Evolutionary conservation across 2,113 vertebrate species (phyloP).

Genomic region (Micromys minutus): DNA sequence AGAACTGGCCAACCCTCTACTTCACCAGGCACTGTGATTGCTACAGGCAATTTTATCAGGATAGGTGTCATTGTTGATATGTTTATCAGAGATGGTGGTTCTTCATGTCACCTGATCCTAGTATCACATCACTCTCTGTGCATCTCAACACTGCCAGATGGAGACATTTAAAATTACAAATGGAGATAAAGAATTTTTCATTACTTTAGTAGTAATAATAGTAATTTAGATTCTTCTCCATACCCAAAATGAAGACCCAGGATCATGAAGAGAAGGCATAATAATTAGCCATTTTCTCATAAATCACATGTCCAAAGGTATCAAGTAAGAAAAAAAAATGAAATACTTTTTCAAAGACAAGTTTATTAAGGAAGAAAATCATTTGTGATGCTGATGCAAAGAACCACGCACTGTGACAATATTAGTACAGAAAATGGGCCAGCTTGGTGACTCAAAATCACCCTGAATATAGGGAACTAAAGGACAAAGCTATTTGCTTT

Average conservation of each 20-base stretch:
- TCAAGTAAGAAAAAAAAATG: constrained; percentile 25
- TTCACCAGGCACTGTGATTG: background rate
- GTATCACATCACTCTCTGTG: background rate
- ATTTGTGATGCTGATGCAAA: background rate
- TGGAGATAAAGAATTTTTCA: background rate
- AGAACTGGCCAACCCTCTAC: background rate
- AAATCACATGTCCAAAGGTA: constrained; percentile 58
- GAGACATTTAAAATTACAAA: background rate
- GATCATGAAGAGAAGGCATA: constrained; percentile 34
- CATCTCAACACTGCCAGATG: constrained; percentile 52
- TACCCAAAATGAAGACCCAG: constrained; percentile 47
- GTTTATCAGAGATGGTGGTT: background rate
- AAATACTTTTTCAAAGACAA: constrained; percentile 63
- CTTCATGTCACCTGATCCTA: background rate
- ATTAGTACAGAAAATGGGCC: background rate
- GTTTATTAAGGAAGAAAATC: constrained; percentile 4
- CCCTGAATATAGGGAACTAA: background rate
- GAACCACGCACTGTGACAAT: background rate
- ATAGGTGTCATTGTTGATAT: background rate
- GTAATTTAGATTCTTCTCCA: constrained; percentile 49
- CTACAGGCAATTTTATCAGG: constrained; percentile 10
- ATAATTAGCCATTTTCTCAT: constrained; percentile 61
- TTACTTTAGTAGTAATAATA: background rate
- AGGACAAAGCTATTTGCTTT: background rate
- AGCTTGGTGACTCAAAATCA: constrained; percentile 2